A percentile compares a stretch with the other conserved stretches of the same genome.
Evolutionary conservation across 64 coral and sea anemone species (phyloP).

Genomic region (Dendronephthya gigantea): DNA sequence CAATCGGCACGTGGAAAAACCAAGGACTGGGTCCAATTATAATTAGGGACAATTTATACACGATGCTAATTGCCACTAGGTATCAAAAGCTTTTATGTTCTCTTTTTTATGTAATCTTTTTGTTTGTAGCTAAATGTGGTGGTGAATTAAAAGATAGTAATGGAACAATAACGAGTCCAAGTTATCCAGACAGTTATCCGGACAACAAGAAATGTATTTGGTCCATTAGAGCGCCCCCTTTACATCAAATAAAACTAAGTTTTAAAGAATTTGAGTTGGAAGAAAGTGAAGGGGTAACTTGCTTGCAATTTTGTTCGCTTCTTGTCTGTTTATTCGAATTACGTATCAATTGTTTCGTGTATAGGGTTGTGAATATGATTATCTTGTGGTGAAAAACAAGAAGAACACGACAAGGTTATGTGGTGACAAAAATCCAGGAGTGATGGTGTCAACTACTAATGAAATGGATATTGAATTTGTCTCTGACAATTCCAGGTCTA

Average conservation of each 20-base stretch:
- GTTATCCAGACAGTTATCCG: not conserved
- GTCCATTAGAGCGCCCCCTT: not conserved
- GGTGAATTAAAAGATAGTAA: not conserved
- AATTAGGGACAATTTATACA: too few species aligned
- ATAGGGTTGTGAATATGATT: slow-evolving; percentile 8
- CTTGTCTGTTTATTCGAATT: not conserved
- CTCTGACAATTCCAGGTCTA: slow-evolving; percentile 2
- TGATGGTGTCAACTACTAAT: slow-evolving; percentile 9
- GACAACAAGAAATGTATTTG: not conserved
- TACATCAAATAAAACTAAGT: not conserved
- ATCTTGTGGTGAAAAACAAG: slow-evolving; percentile 10
- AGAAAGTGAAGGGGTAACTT: not conserved
- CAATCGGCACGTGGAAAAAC: too few species aligned
- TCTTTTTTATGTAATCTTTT: not conserved
- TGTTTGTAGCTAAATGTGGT: not conserved
- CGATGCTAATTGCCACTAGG: too few species aligned
- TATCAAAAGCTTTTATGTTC: not conserved
- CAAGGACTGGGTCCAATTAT: too few species aligned
- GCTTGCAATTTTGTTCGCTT: not conserved
- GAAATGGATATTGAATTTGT: slow-evolving; percentile 11
- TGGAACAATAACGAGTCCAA: not conserved
- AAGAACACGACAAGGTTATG: not conserved
- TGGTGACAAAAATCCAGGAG: not conserved
- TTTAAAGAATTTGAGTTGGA: not conserved
- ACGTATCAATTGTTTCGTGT: not conserved